These are phyloP conservation scores for Archocentrus centrarchus DNA, from an alignment of 2,113 vertebrate genomes.

Conservation along the genomic window DNA sequence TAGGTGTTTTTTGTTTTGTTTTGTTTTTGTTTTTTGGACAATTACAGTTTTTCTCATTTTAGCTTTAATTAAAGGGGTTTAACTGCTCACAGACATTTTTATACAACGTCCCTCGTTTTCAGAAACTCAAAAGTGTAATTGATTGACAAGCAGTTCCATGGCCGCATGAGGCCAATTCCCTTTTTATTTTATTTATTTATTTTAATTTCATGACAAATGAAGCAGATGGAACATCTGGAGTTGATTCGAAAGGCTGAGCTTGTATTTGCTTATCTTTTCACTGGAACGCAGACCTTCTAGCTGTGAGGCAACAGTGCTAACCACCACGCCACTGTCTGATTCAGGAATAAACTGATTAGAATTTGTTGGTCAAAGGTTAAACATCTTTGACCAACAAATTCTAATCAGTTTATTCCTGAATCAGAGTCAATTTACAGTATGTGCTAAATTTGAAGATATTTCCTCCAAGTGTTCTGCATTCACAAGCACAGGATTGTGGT, in stretches of 20 bases:
- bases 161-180: accelerated
- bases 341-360: no score
- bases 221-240: no score
- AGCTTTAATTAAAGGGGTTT: background rate
- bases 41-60: background rate
- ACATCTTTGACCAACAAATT: background rate
- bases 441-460: background rate
- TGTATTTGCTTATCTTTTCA: background rate
- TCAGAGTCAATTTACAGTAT: background rate
- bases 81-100: background rate
- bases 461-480: background rate
- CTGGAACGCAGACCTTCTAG: background rate
- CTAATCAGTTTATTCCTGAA: background rate
- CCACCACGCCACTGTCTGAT: no score
- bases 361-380: background rate
- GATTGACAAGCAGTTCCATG: background rate
- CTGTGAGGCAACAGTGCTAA: no score
- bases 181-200: background rate
- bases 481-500: background rate
- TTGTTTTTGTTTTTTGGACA: background rate
- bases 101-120: background rate
- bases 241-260: no score
- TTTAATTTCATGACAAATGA: no score
- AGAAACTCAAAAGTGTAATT: background rate
- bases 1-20: no score